These are phyloP conservation scores for Temnothorax longispinosus DNA, from an alignment of 1,140 invertebrate genomes.

Conservation along the genomic window DNA sequence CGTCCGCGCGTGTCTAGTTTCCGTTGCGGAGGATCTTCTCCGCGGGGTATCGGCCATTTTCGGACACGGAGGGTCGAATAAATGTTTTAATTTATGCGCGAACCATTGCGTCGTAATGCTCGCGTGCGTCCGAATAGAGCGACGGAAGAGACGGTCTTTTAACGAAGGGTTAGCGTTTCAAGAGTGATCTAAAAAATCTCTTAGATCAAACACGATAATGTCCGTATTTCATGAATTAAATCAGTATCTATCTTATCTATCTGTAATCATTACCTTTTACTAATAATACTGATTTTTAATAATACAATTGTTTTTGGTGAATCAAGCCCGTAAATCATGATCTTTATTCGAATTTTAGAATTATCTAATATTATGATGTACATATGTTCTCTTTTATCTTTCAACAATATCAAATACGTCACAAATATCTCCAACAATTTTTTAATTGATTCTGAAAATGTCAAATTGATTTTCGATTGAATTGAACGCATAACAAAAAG, in stretches of 20 bases:
- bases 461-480: constrained; percentile 2
- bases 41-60: constrained; percentile 72
- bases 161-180: constrained; percentile 26
- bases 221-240: constrained; percentile 5
- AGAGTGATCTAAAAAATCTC: constrained; percentile 8
- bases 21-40: constrained; percentile 78
- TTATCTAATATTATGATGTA: background rate
- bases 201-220: background rate
- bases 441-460: background rate
- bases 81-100: constrained; percentile 77
- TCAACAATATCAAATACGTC: background rate
- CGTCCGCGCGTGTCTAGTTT: constrained; percentile 76
- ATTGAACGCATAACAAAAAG: background rate
- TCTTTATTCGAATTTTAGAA: background rate
- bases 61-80: constrained; percentile 56
- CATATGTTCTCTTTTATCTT: background rate
- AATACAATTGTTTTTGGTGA: background rate
- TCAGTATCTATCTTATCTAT: background rate
- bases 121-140: constrained; percentile 67
- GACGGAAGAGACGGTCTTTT: constrained; percentile 70
- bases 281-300: background rate
- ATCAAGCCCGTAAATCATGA: background rate
- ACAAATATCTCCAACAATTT: background rate
- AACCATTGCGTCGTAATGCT: constrained; percentile 64
- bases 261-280: background rate